These are phyloP conservation scores for Saturnia japonica DNA, from an alignment of 2,888 invertebrate species.

Conservation along the genomic window DNA sequence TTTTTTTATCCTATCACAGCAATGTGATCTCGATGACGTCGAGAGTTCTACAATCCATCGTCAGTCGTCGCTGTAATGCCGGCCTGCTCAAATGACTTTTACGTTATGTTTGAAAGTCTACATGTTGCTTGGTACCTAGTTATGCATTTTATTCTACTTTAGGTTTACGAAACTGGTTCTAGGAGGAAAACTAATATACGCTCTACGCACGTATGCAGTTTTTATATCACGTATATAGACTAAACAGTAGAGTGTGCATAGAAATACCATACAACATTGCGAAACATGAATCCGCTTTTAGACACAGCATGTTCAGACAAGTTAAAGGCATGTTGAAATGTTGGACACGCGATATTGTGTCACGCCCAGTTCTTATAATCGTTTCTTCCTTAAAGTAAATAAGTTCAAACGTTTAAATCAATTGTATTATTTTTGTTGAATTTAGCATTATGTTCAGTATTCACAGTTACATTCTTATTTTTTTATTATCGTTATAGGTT, in stretches of 20 bases:
- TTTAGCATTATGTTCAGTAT: no score
- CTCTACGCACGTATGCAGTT: neutral
- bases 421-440: no score
- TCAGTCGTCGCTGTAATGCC: no score
- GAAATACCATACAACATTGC: constrained; percentile 31
- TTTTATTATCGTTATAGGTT: no score
- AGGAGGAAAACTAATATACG: neutral
- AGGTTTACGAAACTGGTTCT: neutral
- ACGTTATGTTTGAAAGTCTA: no score
- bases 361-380: neutral
- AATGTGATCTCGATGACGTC: no score
- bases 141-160: neutral
- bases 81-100: no score
- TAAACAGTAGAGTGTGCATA: neutral
- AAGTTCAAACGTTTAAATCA: neutral
- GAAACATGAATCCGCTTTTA: constrained; percentile 19
- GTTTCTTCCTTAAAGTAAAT: neutral
- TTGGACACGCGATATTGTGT: neutral
- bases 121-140: no score
- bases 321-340: constrained; percentile 6
- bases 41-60: no score
- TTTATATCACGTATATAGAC: neutral
- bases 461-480: no score
- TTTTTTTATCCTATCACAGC: no score
- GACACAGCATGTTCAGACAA: constrained; percentile 9